These are phyloP conservation scores for Zele albiditarsus DNA, from an alignment of 2,888 invertebrate species.

Conservation along the genomic window DNA sequence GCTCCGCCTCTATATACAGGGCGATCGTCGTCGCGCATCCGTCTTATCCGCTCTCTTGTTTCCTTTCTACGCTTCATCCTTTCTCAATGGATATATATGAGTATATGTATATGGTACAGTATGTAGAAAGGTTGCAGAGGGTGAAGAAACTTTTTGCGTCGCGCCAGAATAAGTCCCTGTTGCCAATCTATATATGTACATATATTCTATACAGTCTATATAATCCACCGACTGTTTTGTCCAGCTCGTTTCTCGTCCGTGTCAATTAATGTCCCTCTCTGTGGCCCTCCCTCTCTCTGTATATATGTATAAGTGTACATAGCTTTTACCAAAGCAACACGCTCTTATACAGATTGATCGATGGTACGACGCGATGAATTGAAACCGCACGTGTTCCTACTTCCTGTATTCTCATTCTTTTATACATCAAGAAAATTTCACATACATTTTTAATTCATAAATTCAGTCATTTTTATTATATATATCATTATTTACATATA, in stretches of 20 bases:
- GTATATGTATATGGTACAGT: neutral
- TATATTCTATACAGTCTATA: slow-evolving; percentile 12
- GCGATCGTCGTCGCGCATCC: slow-evolving; percentile 52
- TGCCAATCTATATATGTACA: neutral
- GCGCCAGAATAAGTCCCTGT: neutral
- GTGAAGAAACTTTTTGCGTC: neutral
- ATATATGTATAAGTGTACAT: neutral
- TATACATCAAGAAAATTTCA: too few relatives aligned
- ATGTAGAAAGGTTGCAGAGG: neutral
- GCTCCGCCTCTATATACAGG: slow-evolving; percentile 64
- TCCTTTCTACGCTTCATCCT: slow-evolving; percentile 40
- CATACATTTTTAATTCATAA: slow-evolving; percentile 25
- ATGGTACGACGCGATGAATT: slow-evolving; percentile 68
- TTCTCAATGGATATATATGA: neutral
- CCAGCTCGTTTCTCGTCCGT: slow-evolving; percentile 58
- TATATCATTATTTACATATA: too few relatives aligned
- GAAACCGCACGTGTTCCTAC: slow-evolving; percentile 48
- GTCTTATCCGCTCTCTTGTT: slow-evolving; percentile 50
- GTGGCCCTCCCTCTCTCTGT: slow-evolving; percentile 13
- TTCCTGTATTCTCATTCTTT: slow-evolving; percentile 18
- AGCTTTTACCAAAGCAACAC: slow-evolving; percentile 8
- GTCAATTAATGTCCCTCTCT: slow-evolving; percentile 70
- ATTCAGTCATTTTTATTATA: neutral
- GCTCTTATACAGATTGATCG: slow-evolving; percentile 65
- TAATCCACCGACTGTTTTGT: slow-evolving; percentile 43